Evolutionary conservation across 2,797 vertebrate genomes (phyloP).

Genomic region (Ceryle rudis): DNA sequence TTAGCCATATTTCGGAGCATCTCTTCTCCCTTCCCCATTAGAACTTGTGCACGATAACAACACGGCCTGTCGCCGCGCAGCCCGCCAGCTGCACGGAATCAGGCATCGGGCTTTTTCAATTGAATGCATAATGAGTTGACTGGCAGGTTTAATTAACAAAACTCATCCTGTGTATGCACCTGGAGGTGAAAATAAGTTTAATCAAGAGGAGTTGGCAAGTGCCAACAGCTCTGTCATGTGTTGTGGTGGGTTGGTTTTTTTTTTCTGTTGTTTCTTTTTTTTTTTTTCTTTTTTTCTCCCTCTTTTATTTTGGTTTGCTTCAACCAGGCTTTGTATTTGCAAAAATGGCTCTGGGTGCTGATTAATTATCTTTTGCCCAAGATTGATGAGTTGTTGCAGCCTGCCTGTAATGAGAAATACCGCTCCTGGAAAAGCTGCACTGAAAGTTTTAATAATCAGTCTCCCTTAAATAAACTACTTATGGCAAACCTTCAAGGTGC

Average conservation of each 20-base stretch:
- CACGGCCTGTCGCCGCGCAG: slow-evolving; percentile 25
- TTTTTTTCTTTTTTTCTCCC: too few species aligned
- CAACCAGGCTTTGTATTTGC: slow-evolving; percentile 36
- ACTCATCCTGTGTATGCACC: slow-evolving; percentile 63
- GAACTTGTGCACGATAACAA: neutral
- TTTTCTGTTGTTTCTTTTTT: neutral
- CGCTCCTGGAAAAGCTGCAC: neutral
- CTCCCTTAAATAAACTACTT: neutral
- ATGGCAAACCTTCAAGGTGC: neutral
- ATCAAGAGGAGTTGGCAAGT: slow-evolving; percentile 70
- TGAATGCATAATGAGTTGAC: slow-evolving; percentile 70
- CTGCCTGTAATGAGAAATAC: slow-evolving; percentile 10
- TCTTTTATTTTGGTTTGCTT: slow-evolving; percentile 30
- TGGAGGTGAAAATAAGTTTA: slow-evolving; percentile 74
- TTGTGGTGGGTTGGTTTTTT: neutral
- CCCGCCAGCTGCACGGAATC: slow-evolving; percentile 58
- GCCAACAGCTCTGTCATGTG: slow-evolving; percentile 48
- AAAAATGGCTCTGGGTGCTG: slow-evolving; percentile 54
- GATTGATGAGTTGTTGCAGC: slow-evolving; percentile 45
- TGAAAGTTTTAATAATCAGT: neutral
- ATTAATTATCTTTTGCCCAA: slow-evolving; percentile 60
- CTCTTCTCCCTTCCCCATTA: slow-evolving; percentile 10
- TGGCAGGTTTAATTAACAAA: slow-evolving; percentile 77
- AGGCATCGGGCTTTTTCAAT: slow-evolving; percentile 44
- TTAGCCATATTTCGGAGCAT: slow-evolving; percentile 14